Percentiles rank a stretch among this genome's conserved stretches.
Conservation (phyloP, 2,888 invertebrate genomes). For the Notodonta ziczac region DNA sequence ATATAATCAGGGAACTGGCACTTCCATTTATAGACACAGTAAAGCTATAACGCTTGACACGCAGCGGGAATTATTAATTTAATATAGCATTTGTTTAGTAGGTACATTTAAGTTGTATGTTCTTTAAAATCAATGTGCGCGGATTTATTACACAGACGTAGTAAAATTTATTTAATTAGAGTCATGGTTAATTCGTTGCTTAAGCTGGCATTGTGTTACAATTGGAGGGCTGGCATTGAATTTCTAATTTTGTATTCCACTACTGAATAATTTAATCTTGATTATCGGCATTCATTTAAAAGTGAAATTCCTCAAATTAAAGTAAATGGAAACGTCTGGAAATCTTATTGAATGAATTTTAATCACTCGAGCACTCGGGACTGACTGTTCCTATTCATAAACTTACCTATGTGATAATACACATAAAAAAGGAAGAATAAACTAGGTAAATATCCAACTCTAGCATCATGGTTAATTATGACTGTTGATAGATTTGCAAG, state of each 20-base stretch:
- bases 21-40: background rate
- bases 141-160: background rate
- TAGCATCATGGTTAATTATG: too few relatives aligned
- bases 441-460: too few relatives aligned
- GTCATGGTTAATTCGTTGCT: conserved; percentile 14
- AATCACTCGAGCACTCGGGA: background rate
- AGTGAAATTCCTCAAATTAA: conserved; percentile 11
- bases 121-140: background rate
- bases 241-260: conserved; percentile 20
- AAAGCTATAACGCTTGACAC: too few relatives aligned
- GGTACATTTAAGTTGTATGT: too few relatives aligned
- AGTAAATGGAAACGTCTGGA: conserved; percentile 6
- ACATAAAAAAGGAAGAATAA: too few relatives aligned
- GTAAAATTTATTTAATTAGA: conserved; percentile 16
- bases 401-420: too few relatives aligned
- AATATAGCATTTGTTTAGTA: too few relatives aligned
- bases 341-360: background rate
- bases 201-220: conserved; percentile 10
- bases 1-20: background rate
- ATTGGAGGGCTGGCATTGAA: conserved; percentile 17
- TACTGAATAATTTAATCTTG: conserved; percentile 28
- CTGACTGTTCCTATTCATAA: too few relatives aligned
- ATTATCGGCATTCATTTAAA: conserved; percentile 15
- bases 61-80: too few relatives aligned
- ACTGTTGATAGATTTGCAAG: too few relatives aligned